Evolutionary conservation across 1,140 invertebrate genomes (phyloP).

Genomic region (Polypedilum vanderplanki): DNA sequence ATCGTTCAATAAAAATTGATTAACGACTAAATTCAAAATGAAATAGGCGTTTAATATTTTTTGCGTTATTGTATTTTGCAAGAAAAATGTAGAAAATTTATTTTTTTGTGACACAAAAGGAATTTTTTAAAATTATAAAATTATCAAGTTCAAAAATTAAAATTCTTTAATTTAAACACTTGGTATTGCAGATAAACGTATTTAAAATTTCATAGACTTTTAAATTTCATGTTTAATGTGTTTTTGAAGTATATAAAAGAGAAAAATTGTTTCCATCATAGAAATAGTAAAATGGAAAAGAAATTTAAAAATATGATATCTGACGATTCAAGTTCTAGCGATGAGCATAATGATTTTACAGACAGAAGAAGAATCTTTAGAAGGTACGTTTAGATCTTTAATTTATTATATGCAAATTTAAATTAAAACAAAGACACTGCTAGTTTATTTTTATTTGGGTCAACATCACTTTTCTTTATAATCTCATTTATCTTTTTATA

Average conservation of each 20-base stretch:
- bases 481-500: neutral
- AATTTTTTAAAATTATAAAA: no score
- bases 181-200: neutral
- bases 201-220: neutral
- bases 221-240: slow-evolving; percentile 11
- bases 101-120: no score
- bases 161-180: neutral
- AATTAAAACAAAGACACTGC: neutral
- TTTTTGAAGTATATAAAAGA: neutral
- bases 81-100: no score
- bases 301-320: neutral
- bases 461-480: neutral
- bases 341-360: slow-evolving; percentile 2
- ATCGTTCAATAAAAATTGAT: no score
- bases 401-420: neutral
- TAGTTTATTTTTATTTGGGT: neutral
- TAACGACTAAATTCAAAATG: no score
- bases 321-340: neutral
- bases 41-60: no score
- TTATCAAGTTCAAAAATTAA: no score
- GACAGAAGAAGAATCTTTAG: neutral
- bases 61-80: no score
- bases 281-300: neutral
- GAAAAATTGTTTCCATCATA: neutral
- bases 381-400: neutral